Evolutionary conservation across 2,797 vertebrate genomes (phyloP).

Genomic region (Ptychobarbus kaznakovi): DNA sequence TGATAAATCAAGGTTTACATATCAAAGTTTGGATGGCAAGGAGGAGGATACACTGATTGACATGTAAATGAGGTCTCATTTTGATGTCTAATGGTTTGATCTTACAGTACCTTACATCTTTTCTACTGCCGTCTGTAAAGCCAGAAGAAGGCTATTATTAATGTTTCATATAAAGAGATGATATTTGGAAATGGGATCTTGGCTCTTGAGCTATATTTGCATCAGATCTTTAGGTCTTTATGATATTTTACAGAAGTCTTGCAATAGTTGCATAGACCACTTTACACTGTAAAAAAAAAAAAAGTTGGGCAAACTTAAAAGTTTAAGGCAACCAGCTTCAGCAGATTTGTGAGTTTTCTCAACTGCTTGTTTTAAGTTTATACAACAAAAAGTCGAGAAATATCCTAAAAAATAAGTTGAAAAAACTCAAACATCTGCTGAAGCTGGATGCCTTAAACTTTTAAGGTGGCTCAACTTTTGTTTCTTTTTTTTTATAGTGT

Average conservation of each 20-base stretch:
- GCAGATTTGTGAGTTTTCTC: too few species aligned
- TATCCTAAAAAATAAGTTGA: too few species aligned
- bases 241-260: conserved; percentile 2
- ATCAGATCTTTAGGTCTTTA: conserved; percentile 10
- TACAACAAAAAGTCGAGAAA: too few species aligned
- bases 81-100: neutral
- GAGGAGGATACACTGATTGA: neutral
- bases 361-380: too few species aligned
- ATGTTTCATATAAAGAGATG: neutral
- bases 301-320: too few species aligned
- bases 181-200: neutral
- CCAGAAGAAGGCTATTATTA: neutral
- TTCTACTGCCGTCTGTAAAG: neutral
- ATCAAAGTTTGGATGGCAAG: neutral
- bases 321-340: too few species aligned
- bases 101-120: neutral
- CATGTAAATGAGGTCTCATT: neutral
- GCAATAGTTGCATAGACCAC: neutral
- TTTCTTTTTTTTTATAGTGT: too few species aligned
- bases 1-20: neutral
- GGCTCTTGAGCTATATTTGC: conserved; percentile 2
- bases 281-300: neutral
- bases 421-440: too few species aligned
- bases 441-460: too few species aligned
- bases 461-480: too few species aligned